A percentile compares a stretch with the other conserved stretches of the same genome.
phyloP scores from a whole-genome alignment of 2,113 vertebrate genomes.

The Cavia porcellus region DNA sequence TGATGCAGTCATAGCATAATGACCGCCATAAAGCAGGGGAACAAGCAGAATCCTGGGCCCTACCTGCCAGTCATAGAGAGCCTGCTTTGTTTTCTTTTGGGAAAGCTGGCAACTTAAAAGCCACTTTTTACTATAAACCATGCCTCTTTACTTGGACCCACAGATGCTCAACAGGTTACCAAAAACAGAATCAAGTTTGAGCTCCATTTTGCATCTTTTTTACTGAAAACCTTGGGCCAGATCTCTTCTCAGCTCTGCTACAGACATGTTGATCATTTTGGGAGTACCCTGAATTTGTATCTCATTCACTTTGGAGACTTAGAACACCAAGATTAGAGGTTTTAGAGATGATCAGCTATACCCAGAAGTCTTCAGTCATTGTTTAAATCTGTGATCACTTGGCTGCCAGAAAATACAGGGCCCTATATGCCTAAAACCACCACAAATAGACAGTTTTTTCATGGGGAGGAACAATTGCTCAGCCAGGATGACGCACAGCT shows the following conservation, averaged over 20 bases:
- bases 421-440: background rate
- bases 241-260: background rate
- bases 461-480: background rate
- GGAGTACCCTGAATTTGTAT: background rate
- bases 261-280: background rate
- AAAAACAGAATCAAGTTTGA: background rate
- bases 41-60: background rate
- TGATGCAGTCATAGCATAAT: background rate
- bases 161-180: background rate
- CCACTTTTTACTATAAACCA: background rate
- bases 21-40: background rate
- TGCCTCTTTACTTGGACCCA: background rate
- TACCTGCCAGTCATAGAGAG: background rate
- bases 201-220: background rate
- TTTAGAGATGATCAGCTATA: background rate
- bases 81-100: background rate
- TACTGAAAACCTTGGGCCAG: background rate
- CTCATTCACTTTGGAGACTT: background rate
- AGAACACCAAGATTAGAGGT: background rate
- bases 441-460: background rate
- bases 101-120: background rate
- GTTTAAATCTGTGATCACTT: background rate
- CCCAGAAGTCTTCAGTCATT: background rate
- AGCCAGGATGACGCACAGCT: background rate
- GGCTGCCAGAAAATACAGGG: background rate